Conservation (phyloP, 1,140 invertebrate genomes). For the Papilio polytes region DNA sequence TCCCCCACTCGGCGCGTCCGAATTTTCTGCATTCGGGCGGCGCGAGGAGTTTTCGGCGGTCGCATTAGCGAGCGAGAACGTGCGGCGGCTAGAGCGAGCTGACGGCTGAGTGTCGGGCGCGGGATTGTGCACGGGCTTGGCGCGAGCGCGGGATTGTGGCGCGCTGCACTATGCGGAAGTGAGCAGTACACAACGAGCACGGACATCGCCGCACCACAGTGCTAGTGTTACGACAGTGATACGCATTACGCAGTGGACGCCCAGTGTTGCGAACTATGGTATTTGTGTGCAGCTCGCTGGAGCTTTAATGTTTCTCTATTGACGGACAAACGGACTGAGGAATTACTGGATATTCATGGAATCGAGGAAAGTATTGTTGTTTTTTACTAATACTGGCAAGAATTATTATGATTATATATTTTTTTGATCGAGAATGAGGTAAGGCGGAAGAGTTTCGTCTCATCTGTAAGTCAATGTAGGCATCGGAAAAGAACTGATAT, state of each 20-base stretch:
- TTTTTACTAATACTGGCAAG: slow-evolving; percentile 34
- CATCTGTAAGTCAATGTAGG: slow-evolving; percentile 61
- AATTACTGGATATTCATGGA: slow-evolving; percentile 74
- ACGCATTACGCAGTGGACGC: slow-evolving; percentile 76
- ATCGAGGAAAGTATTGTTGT: slow-evolving; percentile 81
- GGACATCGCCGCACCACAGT: slow-evolving; percentile 61
- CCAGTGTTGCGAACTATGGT: slow-evolving; percentile 80
- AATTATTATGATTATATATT: slow-evolving; percentile 30
- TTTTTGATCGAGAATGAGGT: slow-evolving; percentile 29
- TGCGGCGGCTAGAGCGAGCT: slow-evolving; percentile 65
- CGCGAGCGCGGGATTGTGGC: slow-evolving; percentile 47
- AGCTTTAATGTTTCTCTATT: slow-evolving; percentile 73
- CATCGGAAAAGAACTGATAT: slow-evolving; percentile 53
- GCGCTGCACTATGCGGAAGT: slow-evolving; percentile 81
- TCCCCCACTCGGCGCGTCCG: slow-evolving; percentile 80
- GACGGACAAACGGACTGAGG: slow-evolving; percentile 72
- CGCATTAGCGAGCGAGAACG: slow-evolving; percentile 79
- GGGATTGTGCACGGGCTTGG: slow-evolving; percentile 52
- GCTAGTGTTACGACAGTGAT: slow-evolving; percentile 74
- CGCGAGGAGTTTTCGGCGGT: slow-evolving; percentile 80
- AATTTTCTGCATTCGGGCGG: slow-evolving; percentile 82
- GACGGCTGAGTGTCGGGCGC: slow-evolving; percentile 49
- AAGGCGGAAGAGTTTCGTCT: slow-evolving; percentile 46
- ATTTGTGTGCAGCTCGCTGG: slow-evolving; percentile 70
- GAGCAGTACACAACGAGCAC: slow-evolving; percentile 50